Evolutionary conservation across 2,113 vertebrate species (phyloP).

Genomic region (Laterallus jamaicensis): DNA sequence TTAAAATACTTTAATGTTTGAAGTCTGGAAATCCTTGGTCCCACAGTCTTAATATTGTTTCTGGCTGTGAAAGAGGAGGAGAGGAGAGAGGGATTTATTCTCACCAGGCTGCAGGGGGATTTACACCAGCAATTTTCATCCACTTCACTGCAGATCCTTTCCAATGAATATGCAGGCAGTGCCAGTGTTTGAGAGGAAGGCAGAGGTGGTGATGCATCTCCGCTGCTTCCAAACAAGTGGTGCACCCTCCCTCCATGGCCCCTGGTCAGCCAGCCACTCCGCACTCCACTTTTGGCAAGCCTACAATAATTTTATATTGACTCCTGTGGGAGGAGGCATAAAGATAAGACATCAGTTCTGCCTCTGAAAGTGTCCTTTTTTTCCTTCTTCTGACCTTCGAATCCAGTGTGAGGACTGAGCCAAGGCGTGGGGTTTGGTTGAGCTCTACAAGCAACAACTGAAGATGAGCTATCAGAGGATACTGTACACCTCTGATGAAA

Average conservation of each 20-base stretch:
- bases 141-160: background rate
- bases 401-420: background rate
- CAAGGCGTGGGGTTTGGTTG: background rate
- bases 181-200: background rate
- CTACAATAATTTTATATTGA: background rate
- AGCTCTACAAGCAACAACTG: background rate
- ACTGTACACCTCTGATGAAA: background rate
- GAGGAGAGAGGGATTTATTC: background rate
- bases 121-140: background rate
- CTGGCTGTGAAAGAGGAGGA: background rate
- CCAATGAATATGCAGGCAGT: background rate
- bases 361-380: background rate
- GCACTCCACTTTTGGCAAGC: background rate
- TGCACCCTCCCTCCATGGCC: background rate
- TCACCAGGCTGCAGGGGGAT: background rate
- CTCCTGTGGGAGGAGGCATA: background rate
- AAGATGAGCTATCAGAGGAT: background rate
- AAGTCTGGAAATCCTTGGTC: constrained; percentile 31
- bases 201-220: background rate
- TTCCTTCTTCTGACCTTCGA: background rate
- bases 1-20: constrained; percentile 36
- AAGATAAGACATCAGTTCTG: constrained; percentile 9
- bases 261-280: background rate
- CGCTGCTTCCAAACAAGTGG: background rate
- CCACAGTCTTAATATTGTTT: background rate